Conservation (phyloP, 2,888 invertebrate genomes). For the Fragum fragum region DNA sequence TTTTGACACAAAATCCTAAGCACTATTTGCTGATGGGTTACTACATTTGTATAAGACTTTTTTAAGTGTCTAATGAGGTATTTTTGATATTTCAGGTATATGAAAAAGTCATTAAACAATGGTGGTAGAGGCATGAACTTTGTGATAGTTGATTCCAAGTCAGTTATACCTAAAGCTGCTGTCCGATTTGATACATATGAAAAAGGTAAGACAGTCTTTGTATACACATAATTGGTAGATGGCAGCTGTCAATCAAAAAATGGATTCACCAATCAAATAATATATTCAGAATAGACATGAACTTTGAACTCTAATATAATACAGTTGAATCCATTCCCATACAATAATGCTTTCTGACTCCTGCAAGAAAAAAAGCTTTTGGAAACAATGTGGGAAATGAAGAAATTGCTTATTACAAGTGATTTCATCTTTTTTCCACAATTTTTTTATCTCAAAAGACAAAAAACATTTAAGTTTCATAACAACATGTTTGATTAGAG, state of each 20-base stretch:
- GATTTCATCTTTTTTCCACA: neutral
- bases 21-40: too few species aligned
- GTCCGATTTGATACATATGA: constrained; percentile 89
- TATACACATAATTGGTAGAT: too few species aligned
- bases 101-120: constrained; percentile 87
- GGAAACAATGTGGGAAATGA: constrained; percentile 6
- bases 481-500: too few species aligned
- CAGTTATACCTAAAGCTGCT: constrained; percentile 86
- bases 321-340: neutral
- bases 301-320: too few species aligned
- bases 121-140: constrained; percentile 89
- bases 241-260: too few species aligned
- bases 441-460: neutral
- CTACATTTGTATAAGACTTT: too few species aligned
- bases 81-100: constrained; percentile 74
- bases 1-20: too few species aligned
- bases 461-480: too few species aligned
- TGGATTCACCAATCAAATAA: too few species aligned
- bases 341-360: too few species aligned
- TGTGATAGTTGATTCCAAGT: constrained; percentile 87
- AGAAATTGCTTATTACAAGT: neutral
- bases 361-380: neutral
- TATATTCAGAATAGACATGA: too few species aligned
- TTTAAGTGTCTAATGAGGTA: too few species aligned
- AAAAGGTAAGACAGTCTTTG: constrained; percentile 81